phyloP scores from a whole-genome alignment of 2,113 vertebrate genomes.

The Plecturocebus donacophilus region DNA sequence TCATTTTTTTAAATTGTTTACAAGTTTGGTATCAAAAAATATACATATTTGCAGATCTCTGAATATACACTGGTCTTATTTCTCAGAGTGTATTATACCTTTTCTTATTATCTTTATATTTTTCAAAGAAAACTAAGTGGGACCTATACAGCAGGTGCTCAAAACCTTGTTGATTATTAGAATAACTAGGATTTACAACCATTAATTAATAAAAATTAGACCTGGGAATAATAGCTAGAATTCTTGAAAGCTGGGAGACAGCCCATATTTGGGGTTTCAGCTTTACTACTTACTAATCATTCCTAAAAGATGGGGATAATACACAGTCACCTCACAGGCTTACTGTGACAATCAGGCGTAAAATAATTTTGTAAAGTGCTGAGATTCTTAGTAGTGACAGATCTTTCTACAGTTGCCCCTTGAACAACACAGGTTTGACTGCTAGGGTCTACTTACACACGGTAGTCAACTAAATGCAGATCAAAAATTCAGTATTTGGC shows the following conservation, averaged over 20 bases:
- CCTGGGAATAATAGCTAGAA: background rate
- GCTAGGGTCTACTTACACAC: background rate
- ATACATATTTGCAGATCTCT: background rate
- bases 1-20: constrained; percentile 67
- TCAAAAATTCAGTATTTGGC: background rate
- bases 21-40: background rate
- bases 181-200: background rate
- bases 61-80: background rate
- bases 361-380: background rate
- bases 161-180: background rate
- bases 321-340: background rate
- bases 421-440: background rate
- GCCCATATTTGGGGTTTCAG: background rate
- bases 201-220: background rate
- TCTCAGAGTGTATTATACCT: background rate
- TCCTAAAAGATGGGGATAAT: background rate
- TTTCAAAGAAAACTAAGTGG: constrained; percentile 27
- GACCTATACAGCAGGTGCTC: background rate
- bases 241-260: background rate
- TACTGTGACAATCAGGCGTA: background rate
- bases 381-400: background rate
- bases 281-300: background rate
- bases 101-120: background rate
- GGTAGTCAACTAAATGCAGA: background rate
- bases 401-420: background rate